Evolutionary conservation across 64 coral and sea anemone genomes (phyloP), one percentile per base, ranked within the genome.

Genomic region (Dendrophyllia cribrosa): DNA sequence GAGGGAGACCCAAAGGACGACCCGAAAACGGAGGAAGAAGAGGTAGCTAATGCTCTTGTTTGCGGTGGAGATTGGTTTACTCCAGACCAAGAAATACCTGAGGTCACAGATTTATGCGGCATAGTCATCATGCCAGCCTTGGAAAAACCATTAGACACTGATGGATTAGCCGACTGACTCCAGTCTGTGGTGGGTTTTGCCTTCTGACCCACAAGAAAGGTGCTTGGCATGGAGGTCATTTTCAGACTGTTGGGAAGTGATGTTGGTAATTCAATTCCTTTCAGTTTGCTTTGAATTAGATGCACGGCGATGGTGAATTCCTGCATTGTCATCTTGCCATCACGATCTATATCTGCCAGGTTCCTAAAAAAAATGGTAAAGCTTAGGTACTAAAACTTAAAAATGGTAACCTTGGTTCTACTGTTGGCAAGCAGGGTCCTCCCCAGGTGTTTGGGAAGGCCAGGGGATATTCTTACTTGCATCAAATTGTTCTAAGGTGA

Each of bases 221-320:
- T 92, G 58, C 88, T 92, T 5, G 94, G 94, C 88, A 95, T 91
- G 75, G 95, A 97, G 1, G 95, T 87, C 95, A 97, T 97, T 58
- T 91, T 97, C 6, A 98, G 70, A 46, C 90, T 98, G n/a, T 92
- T 93, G 1, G 97, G 97, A 12, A 98, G 89, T 26, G 79, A 83
- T 65, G 94, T 43, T 22, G 97, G 97, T 6, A 96, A 66, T 73
- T 93, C 93, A 52, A 96, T 55, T 24, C 94, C 94, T 63, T 91
- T 96, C 16, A 93, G 55, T 45, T 93, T 95, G 64, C 74, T 93
- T 53, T 98, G 94, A 51, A 98, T 93, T 43, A 98, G 71, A 59
- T 98, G 97, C 88, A 98, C 96, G 24, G 94, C 97, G 47, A 98
- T 95, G 44, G 97, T 90, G 47, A 98, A 98, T 59, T 98, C 97